Evolutionary conservation across 2,113 vertebrate species (phyloP), one percentile per base, ranked within the genome.

Genomic region (Anhinga rufa): DNA sequence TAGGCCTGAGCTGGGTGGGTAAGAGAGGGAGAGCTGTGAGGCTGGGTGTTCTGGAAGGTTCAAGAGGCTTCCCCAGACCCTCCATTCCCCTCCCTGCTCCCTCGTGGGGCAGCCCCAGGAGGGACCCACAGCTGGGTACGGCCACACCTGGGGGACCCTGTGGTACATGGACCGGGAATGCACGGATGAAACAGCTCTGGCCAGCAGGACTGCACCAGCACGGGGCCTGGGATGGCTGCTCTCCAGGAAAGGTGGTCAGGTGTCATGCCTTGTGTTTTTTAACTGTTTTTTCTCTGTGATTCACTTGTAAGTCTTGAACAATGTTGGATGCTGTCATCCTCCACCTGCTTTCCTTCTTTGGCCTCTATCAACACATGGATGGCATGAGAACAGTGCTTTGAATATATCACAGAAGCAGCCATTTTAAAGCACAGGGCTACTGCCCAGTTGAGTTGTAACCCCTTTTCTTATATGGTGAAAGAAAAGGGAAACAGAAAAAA

Each of bases 121-220:
- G 48, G 9, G 28, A 9, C 32, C 21, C 15, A 2, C 29, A n/a
- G 66, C 26, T 0, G 0, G 25, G 12, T 26, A 31, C 40, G 32
- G 20, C 29, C 0, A 2, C 21, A 17, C 16, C 5, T 29, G 46
- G 31, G 40, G 25, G 3, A 21, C 4, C 5, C 34, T 7, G 2
- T 3, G 14, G 61, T 14, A 4, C 3, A 3, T 1, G 42, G 46
- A 9, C n/a, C 31, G 0, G 0, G 40, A 0, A 0, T 0, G 19
- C 1, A 2, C 7, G 40, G 46, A 22, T n/a, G 54, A 12, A 28
- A 29, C 38, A 25, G 54, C 34, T 77, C 60, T 16, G 17, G 20
- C 25, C n/a, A 36, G 26, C 58, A 49, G 55, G 22, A 3, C 44
- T 13, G 15, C 3, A 8, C 14, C 18, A 32, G 26, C 1, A 16